These are phyloP conservation scores for Heliothis peltigera DNA, from an alignment of 2,888 invertebrate genomes.

Conservation along the genomic window DNA sequence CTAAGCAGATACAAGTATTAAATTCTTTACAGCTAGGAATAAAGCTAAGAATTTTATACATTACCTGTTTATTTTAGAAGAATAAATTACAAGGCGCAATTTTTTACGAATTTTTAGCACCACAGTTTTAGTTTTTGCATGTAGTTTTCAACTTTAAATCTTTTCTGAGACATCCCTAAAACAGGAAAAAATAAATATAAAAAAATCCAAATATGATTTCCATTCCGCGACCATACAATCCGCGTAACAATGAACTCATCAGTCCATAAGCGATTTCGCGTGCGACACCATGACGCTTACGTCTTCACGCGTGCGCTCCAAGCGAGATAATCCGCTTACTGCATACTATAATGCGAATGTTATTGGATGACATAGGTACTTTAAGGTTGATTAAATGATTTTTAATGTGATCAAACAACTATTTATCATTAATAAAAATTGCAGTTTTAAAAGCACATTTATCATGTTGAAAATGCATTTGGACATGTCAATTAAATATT, in stretches of 20 bases:
- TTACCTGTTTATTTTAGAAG: neutral
- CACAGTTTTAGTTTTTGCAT: no score
- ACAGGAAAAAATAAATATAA: neutral
- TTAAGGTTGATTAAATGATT: constrained; percentile 46
- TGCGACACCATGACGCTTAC: constrained; percentile 45
- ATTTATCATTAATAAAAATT: constrained; percentile 23
- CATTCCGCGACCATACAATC: constrained; percentile 45
- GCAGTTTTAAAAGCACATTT: constrained; percentile 15
- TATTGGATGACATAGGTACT: constrained; percentile 56
- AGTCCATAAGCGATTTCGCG: constrained; percentile 58
- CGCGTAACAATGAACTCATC: constrained; percentile 56
- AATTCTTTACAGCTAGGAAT: constrained; percentile 27
- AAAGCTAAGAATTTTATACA: constrained; percentile 23
- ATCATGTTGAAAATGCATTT: constrained; percentile 22
- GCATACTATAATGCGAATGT: constrained; percentile 51
- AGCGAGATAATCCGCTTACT: constrained; percentile 58
- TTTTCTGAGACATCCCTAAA: neutral
- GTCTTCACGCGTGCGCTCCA: constrained; percentile 24
- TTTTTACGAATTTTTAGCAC: neutral
- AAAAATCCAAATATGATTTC: constrained; percentile 10
- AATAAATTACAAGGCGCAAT: neutral
- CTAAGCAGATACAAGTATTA: constrained; percentile 41
- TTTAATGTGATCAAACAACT: constrained; percentile 23
- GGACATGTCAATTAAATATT: neutral
- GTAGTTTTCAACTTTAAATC: no score